Evolutionary conservation across 2,113 vertebrate species (phyloP).

Genomic region (Bos javanicus): DNA sequence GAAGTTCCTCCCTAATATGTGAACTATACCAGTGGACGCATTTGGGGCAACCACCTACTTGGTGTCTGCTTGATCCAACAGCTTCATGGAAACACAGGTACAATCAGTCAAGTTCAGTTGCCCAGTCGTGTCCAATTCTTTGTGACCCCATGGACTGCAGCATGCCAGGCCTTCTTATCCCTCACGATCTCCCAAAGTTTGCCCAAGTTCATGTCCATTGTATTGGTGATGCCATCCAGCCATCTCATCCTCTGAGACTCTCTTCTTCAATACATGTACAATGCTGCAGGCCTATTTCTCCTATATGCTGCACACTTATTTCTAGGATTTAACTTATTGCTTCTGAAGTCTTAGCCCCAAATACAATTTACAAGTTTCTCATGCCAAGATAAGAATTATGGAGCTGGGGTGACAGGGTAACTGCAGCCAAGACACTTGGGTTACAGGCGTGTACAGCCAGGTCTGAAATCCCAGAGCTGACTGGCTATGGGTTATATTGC

Average conservation of each 20-base stretch:
- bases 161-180: not conserved
- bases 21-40: not conserved
- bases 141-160: not conserved
- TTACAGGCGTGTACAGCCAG: not conserved
- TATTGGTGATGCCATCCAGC: not conserved
- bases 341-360: not conserved
- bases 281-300: not conserved
- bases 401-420: not conserved
- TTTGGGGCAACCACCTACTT: not conserved
- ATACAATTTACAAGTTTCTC: constrained; percentile 28
- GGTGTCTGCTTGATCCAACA: not conserved
- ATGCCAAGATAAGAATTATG: constrained; percentile 46
- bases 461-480: not conserved
- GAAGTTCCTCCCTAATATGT: not conserved
- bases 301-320: not conserved
- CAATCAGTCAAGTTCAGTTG: not conserved
- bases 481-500: not conserved
- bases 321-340: constrained; percentile 51
- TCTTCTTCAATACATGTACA: not conserved
- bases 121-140: not conserved
- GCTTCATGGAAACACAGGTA: constrained; percentile 24
- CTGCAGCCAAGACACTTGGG: not conserved
- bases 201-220: not conserved
- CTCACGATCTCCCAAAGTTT: not conserved
- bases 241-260: not conserved